Evolutionary conservation across 92 coral and sea anemone genomes (phyloP).

Genomic region (Muricea muricata): DNA sequence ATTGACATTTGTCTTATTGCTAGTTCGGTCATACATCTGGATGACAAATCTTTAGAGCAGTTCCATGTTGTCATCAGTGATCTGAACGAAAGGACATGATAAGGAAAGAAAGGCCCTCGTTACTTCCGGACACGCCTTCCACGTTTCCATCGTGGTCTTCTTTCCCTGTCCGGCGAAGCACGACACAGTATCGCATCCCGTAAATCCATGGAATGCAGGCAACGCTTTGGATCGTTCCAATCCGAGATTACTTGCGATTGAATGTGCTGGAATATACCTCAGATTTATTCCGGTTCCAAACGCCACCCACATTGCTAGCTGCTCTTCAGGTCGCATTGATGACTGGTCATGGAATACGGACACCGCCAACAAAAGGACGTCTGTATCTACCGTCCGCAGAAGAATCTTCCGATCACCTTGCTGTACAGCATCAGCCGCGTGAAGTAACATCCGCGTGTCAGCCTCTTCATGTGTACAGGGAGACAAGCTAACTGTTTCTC

Average conservation of each 20-base stretch:
- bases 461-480: conserved; percentile 33
- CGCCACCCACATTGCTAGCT: conserved; percentile 62
- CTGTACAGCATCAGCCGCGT: conserved; percentile 48
- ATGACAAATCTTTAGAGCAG: conserved; percentile 51
- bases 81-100: neutral
- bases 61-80: conserved; percentile 23
- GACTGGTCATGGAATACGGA: conserved; percentile 40
- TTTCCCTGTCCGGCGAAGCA: conserved; percentile 53
- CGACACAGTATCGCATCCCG: conserved; percentile 58
- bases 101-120: conserved; percentile 45
- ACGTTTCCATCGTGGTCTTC: conserved; percentile 65
- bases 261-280: conserved; percentile 70
- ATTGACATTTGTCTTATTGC: conserved; percentile 26
- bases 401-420: conserved; percentile 52
- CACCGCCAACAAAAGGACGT: conserved; percentile 44
- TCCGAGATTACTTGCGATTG: conserved; percentile 59
- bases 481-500: conserved; percentile 13
- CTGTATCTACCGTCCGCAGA: conserved; percentile 50
- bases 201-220: conserved; percentile 67
- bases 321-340: conserved; percentile 32
- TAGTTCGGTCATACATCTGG: conserved; percentile 50
- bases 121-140: conserved; percentile 57
- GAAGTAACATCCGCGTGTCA: conserved; percentile 29
- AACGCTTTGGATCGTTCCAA: conserved; percentile 61
- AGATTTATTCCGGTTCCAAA: conserved; percentile 61